These are phyloP conservation scores for Rutilus rutilus DNA, from an alignment of 2,113 vertebrate species.

Conservation along the genomic window DNA sequence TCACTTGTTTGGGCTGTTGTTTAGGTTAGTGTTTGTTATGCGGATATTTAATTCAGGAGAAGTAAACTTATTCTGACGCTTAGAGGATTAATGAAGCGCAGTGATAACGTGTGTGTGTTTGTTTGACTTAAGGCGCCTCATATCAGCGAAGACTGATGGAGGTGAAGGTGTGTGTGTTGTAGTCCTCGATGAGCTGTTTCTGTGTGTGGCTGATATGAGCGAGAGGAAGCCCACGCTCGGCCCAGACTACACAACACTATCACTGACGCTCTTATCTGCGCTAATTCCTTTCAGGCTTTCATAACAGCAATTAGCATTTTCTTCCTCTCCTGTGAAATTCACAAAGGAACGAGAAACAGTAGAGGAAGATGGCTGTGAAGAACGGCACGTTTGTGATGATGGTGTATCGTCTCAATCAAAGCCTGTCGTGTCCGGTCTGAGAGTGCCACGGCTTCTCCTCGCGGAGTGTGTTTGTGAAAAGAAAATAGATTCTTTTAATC, in stretches of 20 bases:
- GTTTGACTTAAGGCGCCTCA: neutral
- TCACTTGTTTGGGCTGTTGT: conserved; percentile 71
- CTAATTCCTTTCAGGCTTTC: conserved; percentile 58
- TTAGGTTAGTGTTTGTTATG: conserved; percentile 71
- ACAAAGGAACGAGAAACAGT: conserved; percentile 59
- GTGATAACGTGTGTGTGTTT: neutral
- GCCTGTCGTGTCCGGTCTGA: conserved; percentile 35
- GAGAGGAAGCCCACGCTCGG: conserved; percentile 58
- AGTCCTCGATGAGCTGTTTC: conserved; percentile 53
- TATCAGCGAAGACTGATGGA: neutral
- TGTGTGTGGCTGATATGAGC: conserved; percentile 61
- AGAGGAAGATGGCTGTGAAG: conserved; percentile 45
- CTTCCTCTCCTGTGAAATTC: conserved; percentile 60
- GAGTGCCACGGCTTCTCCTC: neutral
- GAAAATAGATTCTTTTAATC: neutral
- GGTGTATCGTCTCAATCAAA: conserved; percentile 54
- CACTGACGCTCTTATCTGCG: conserved; percentile 63
- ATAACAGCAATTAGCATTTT: conserved; percentile 64
- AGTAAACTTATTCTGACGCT: conserved; percentile 72
- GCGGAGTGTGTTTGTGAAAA: neutral
- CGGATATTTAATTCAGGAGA: conserved; percentile 73
- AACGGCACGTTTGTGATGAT: conserved; percentile 52
- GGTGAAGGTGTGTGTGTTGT: conserved; percentile 43
- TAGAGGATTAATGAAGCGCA: conserved; percentile 75
- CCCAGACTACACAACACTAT: conserved; percentile 62